Evolutionary conservation across 2,113 vertebrate species (phyloP), one percentile per base, ranked within the genome.

Genomic region (Heterotilapia buettikoferi): DNA sequence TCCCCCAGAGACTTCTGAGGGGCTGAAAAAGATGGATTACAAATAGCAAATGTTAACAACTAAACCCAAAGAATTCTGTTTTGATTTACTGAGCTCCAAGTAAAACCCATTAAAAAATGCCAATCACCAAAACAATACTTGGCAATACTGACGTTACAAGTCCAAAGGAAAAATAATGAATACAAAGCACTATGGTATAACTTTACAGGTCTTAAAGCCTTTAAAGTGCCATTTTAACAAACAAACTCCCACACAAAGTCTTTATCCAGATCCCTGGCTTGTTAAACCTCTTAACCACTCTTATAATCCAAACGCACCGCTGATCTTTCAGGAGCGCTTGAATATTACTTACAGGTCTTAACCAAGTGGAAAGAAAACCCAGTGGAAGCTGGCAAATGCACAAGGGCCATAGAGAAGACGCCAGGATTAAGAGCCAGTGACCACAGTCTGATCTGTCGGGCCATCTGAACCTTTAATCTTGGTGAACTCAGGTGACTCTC

Each of bases 1-100:
- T 98, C 98, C 16, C 98, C 97, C 90, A 99, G 94, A 50, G 99
- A 99, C 85, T 99, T 99, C 91, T 98, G 98, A 80, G 98, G 98
- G 73, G 93, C 99, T 99, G 84, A 66, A 54, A 81, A 7, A 82
- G 8, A 29, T 57, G 7, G 12, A 66, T 59, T 71, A n/a, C 3
- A 31, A 57, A 83, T 8, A 61, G 5, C 8, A 78, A 85, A 80
- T 14, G 11, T 7, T 3, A 56, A 73, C n/a, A 36, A 63, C n/a
- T 2, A 29, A 61, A 52, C 5, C 21, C 21, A 57, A 24, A 40
- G 18, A 54, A 21, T 21, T 43, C 6, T 6, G 10, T 59, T 68
- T 76, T 1, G 5, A 59, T 24, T 13, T 16, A 73, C 63, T 4
- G 5, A 16, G 21, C 33, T 63, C 5, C 8, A n/a, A 36, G 5